phyloP scores from a whole-genome alignment of 2,113 vertebrate species.

The Chitala chitala region DNA sequence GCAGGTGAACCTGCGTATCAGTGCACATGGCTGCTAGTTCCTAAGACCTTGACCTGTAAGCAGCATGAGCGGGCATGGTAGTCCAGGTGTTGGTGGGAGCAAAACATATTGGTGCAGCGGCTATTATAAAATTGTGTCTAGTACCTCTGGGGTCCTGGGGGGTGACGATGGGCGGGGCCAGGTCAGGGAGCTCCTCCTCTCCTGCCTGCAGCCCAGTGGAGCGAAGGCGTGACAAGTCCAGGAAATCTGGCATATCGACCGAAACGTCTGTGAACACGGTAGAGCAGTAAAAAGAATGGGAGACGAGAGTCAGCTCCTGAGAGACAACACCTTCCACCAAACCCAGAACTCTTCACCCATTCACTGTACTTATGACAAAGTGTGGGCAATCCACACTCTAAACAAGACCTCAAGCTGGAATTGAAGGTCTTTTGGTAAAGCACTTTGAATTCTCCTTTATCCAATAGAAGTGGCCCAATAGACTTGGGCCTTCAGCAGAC shows the following conservation, averaged over 20 bases:
- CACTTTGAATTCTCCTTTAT: no score
- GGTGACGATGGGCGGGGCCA: conserved; percentile 87
- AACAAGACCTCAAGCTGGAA: no score
- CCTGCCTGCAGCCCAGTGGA: conserved; percentile 82
- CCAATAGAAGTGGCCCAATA: no score
- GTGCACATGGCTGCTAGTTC: not conserved
- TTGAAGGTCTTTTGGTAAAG: no score
- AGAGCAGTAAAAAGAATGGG: not conserved
- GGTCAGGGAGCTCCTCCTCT: conserved; percentile 92
- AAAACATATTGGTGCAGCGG: not conserved
- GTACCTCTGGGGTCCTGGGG: conserved; percentile 86
- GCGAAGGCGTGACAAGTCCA: conserved; percentile 84
- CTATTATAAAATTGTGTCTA: not conserved
- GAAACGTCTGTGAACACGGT: conserved; percentile 54
- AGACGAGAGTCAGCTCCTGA: no score
- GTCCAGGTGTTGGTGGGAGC: not conserved
- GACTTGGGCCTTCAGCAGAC: no score
- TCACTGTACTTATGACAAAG: no score
- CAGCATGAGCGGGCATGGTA: not conserved
- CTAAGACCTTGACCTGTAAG: not conserved
- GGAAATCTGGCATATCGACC: conserved; percentile 89
- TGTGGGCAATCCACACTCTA: no score
- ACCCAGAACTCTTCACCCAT: not conserved
- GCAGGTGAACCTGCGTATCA: not conserved
- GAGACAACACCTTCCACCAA: not conserved